Evolutionary conservation across 2,888 invertebrate genomes (phyloP), one percentile per base, ranked within the genome.

Genomic region (Sinelater perroti): DNA sequence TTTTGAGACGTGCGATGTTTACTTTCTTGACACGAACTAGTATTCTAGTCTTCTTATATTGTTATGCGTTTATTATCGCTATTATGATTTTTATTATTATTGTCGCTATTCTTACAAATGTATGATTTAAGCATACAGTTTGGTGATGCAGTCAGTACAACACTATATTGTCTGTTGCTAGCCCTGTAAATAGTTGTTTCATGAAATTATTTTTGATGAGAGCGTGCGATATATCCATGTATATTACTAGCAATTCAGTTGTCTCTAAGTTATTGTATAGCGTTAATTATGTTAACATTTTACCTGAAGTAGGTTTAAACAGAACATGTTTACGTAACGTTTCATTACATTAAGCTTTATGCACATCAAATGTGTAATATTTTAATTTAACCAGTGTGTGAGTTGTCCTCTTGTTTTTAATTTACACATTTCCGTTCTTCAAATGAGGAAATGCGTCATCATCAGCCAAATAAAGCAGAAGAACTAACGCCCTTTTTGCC

Each of bases 1-100:
- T n/a, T 45, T 26, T 45, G 10, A 30, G 17, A 14, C 8, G n/a
- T n/a, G 30, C 46, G 14, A 18, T 42, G 7, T 53, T 36, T 11
- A 30, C 24, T 46, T 36, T 45, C 16, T 47, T 56, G 56, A 56
- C 56, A 45, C 26, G 14, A 35, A 44, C 47, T 57, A 57, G 52
- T 60, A 55, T 60, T 60, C 55, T 55, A 55, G 55, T 59, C 55
- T 47, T 59, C 44, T 40, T 47, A 28, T n/a, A n/a, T 52, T 20
- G 52, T 52, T 38, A 52, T 52, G 10, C 14, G 14, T 47, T 33
- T 46, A 46, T 36, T 33, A 36, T 45, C 17, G 46, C 53, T 40
- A 44, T 40, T 42, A 40, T 46, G 31, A 14, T 50, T 40, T 20
- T n/a, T 20, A n/a, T n/a, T n/a, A n/a, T n/a, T n/a, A n/a, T n/a